Evolutionary conservation across 2,797 vertebrate genomes (phyloP).

Genomic region (Cuculus canorus): DNA sequence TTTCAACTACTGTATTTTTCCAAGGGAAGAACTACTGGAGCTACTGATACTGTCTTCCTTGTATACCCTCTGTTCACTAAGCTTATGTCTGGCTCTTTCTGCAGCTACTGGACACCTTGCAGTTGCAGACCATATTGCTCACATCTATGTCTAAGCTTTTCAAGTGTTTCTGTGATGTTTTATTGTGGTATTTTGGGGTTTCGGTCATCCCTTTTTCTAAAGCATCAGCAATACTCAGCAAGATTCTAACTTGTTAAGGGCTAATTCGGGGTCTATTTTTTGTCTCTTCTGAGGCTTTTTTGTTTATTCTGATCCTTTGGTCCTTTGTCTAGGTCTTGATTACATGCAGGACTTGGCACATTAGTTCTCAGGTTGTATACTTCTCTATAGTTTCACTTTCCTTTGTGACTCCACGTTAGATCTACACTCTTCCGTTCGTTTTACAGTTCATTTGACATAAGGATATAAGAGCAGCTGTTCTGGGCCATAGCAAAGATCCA

Average conservation of each 20-base stretch:
- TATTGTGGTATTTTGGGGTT: neutral
- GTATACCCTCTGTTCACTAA: neutral
- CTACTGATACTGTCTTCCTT: neutral
- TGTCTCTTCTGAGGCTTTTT: neutral
- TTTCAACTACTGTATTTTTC: neutral
- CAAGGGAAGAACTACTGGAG: neutral
- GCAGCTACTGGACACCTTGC: neutral
- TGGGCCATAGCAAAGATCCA: neutral
- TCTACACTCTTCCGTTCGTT: neutral
- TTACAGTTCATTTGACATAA: neutral
- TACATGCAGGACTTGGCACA: neutral
- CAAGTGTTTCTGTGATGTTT: neutral
- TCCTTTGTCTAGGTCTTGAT: neutral
- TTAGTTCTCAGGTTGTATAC: neutral
- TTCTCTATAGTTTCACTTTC: slow-evolving; percentile 40
- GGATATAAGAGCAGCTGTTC: neutral
- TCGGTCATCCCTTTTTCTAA: fast-evolving
- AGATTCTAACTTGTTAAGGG: neutral
- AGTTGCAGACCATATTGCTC: neutral
- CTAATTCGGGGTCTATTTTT: neutral
- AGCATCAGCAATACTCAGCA: neutral
- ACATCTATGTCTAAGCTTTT: neutral
- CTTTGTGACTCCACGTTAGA: slow-evolving; percentile 20
- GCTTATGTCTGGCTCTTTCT: neutral
- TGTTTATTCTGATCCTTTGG: neutral